Base-by-base conservation (phyloP, 1,140 invertebrate genomes). In the Streblospio benedicti region DNA sequence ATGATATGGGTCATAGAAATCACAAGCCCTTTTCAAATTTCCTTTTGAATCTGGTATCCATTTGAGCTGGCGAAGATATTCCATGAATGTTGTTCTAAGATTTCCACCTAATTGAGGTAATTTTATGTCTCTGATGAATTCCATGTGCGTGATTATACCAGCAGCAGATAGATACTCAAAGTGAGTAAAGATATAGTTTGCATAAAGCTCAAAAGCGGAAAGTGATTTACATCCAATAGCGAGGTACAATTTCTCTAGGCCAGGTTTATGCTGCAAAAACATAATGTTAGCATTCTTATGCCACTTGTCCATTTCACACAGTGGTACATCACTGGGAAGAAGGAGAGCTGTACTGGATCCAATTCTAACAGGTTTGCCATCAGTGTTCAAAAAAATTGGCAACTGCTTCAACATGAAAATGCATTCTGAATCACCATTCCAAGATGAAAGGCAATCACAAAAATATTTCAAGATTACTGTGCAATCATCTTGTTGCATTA, bases 1-100 rank as follows among this genome's bases (percentile, higher is more conserved):
- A 47, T 62, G 53, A 5, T 55, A 41, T 1, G 60, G 60, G 32
- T 62, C 60, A 41, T 49, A 58, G 45, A 47, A 62, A 4, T 62
- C 45, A n/a, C 14, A 51, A 2, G 54, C 60, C 27, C 28, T 32
- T 23, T 35, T 14, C n/a, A 57, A 28, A 4, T 23, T 41, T 32
- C 54, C 32, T 14, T 57, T 35, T 6, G 14, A 31, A 25, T 31
- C 32, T 23, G 20, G 25, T 14, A 62, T 53, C 28, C 57, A 62
- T 27, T 58, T 47, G 23, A 62, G 33, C n/a, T 16, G n/a, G 16
- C 45, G 32, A 18, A 62, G 47, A 31, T 32, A 20, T 33, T 51
- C 54, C 16, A 58, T n/a, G 45, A 62, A 18, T n/a, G 32, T 28
- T 41, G 23, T 18, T 20, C 53, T 45, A 14, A 51, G 43, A n/a